Evolutionary conservation across 2,888 invertebrate species (phyloP), one percentile per base, ranked within the genome.

Genomic region (Cantharis rustica): DNA sequence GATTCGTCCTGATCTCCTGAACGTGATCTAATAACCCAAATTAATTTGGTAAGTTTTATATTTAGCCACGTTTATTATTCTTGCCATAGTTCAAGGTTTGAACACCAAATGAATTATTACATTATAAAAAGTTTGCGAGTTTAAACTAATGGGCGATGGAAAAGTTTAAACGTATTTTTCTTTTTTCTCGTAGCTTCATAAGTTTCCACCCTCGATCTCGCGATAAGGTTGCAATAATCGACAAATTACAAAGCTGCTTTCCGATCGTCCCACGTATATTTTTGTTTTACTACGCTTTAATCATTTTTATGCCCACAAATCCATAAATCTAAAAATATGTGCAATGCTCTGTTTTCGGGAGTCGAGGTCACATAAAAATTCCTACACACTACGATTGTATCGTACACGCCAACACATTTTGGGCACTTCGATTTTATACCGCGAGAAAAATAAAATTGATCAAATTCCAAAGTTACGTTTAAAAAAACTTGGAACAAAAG

Each of bases 11-110:
- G 47, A 47, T 47, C 47, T 47, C 47, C 47, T 47, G 47, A 47
- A 68, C 26, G 16, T 68, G 72, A 68, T 72, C 72, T 68, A 20
- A 72, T 72, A 66, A 68, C 72, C 72, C 23, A 72, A 68, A 72
- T 72, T 72, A 61, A 72, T 68, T 72, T 66, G 17, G 66, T 17
- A 23, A 17, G 11, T 26, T 62, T 71, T 64, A 17, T 71, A 23
- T 62, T 71, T 64, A 16, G 26, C 63, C 11, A 63, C 16, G 17
- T 63, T 23, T 23, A 23, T 69, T 71, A 71, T 71, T 71, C 64
- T 63, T 63, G 17, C 63, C 64, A 66, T 66, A 66, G 64, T 66
- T 66, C 64, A 66, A 66, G 64, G 64, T 66, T 66, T 66, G 5
- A n/a, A 47, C 47, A n/a, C 47, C 4, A 47, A 47, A 47, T 47